These are phyloP conservation scores for Trogon surrucura DNA, from an alignment of 2,113 vertebrate genomes.

Conservation along the genomic window DNA sequence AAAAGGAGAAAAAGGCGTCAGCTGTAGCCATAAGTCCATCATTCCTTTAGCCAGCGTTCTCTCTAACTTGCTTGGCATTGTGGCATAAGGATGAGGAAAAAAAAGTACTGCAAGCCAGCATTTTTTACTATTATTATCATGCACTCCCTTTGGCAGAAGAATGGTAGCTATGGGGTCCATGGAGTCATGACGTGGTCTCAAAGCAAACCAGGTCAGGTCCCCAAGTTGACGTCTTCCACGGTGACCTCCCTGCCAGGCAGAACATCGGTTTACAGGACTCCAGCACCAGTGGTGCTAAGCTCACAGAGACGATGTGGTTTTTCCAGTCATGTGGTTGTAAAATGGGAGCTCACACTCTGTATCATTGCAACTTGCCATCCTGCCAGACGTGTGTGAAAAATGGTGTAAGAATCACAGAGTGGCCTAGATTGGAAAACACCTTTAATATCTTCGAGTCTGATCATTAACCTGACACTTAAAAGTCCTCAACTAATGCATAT, in stretches of 20 bases:
- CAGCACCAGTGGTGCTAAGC: background rate
- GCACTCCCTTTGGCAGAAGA: background rate
- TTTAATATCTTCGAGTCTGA: no score
- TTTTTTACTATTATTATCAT: background rate
- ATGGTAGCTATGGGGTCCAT: background rate
- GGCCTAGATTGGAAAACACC: no score
- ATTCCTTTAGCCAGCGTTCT: background rate
- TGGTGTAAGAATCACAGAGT: background rate
- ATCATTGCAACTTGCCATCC: background rate
- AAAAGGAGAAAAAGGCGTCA: background rate
- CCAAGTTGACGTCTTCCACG: fast-evolving
- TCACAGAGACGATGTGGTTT: background rate
- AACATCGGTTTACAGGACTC: background rate
- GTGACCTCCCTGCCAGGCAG: background rate
- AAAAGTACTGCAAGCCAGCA: background rate
- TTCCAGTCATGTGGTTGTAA: fast-evolving
- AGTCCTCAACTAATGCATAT: no score
- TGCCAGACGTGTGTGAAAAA: background rate
- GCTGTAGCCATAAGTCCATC: constrained; percentile 24
- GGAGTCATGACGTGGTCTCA: fast-evolving
- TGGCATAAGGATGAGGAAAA: background rate
- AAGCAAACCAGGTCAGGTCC: background rate
- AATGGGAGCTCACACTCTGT: background rate
- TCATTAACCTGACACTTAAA: no score
- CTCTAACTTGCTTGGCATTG: background rate